These are phyloP conservation scores for Pseudorhombus dupliciocellatus DNA, from an alignment of 2,113 vertebrate species.

Conservation along the genomic window DNA sequence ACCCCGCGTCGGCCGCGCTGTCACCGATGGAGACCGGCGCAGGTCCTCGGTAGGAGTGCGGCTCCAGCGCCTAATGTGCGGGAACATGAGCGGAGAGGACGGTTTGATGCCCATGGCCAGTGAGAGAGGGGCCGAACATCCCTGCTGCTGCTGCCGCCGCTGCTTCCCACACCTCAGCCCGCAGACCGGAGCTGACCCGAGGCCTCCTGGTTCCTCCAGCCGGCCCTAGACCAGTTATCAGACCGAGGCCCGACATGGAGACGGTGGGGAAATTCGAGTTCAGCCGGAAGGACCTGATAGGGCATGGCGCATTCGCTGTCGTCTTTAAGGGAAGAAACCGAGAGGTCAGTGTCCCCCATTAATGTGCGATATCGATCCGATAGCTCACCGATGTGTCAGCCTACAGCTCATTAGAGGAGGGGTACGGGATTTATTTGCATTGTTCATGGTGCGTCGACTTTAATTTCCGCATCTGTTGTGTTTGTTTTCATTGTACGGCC, in stretches of 20 bases:
- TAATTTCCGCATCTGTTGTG: background rate
- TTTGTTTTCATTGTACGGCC: conserved; percentile 73
- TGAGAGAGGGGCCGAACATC: conserved; percentile 72
- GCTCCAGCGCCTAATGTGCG: conserved; percentile 27
- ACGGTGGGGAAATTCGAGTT: conserved; percentile 97
- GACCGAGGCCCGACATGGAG: conserved; percentile 80
- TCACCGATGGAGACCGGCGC: conserved; percentile 41
- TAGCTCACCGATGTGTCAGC: background rate
- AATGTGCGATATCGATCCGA: background rate
- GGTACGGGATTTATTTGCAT: background rate
- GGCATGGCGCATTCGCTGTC: conserved; percentile 96
- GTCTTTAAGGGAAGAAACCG: conserved; percentile 95
- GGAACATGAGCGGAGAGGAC: conserved; percentile 82
- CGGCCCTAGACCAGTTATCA: conserved; percentile 24
- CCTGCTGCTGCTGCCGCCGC: conserved; percentile 73
- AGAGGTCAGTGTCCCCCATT: conserved; percentile 82
- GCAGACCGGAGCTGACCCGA: conserved; percentile 65
- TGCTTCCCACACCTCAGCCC: conserved; percentile 65
- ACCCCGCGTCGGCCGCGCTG: conserved; percentile 10
- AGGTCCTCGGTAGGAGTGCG: conserved; percentile 46
- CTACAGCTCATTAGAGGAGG: no score
- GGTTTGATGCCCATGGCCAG: conserved; percentile 78
- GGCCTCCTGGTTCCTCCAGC: conserved; percentile 39
- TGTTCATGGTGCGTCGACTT: background rate
- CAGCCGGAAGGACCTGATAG: conserved; percentile 95